These are phyloP conservation scores for Leptobrachium leishanense DNA, from an alignment of 2,113 vertebrate species.

Conservation along the genomic window DNA sequence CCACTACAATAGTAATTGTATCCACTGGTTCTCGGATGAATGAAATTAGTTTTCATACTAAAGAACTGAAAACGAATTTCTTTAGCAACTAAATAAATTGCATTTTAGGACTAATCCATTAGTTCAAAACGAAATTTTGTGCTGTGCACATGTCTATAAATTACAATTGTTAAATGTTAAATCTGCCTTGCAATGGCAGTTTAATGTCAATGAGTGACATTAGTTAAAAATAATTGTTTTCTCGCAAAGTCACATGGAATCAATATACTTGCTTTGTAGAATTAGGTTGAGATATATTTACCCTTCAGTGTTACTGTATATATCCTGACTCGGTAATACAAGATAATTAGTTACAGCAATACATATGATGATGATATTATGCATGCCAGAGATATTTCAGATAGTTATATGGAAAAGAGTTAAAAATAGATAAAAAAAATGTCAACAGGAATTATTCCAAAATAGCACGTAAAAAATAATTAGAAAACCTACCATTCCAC, in stretches of 20 bases:
- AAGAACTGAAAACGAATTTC: too few species aligned
- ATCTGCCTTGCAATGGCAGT: too few species aligned
- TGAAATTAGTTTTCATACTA: too few species aligned
- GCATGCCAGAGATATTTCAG: not conserved
- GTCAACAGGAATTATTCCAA: not conserved
- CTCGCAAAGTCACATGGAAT: not conserved
- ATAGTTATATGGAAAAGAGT: not conserved
- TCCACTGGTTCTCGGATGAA: too few species aligned
- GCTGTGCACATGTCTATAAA: too few species aligned
- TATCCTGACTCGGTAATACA: not conserved
- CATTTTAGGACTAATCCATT: too few species aligned
- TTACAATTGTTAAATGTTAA: too few species aligned
- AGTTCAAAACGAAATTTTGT: too few species aligned
- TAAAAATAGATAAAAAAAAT: not conserved
- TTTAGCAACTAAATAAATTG: too few species aligned
- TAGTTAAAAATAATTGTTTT: not conserved
- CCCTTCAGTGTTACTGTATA: not conserved
- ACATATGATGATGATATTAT: not conserved
- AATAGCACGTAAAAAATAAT: not conserved
- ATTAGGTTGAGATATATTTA: not conserved
- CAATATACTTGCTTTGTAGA: not conserved
- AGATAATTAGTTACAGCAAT: not conserved
- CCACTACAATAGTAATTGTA: too few species aligned
- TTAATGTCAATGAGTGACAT: too few species aligned
- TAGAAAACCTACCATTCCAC: too few species aligned